phyloP scores from a whole-genome alignment of 2,888 invertebrate genomes.

The Formica aserva region DNA sequence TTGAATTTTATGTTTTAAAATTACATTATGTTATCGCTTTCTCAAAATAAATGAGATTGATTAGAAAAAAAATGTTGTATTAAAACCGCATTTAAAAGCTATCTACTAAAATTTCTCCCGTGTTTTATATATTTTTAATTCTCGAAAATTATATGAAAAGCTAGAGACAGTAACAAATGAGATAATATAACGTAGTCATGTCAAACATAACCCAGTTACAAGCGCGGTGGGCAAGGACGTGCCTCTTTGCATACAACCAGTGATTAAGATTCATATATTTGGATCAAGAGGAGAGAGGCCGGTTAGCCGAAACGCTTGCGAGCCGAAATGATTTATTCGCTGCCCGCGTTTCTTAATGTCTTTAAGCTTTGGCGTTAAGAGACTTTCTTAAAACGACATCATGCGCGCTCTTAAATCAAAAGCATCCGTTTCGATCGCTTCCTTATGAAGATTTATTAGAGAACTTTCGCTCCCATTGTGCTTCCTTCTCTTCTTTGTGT shows the following conservation, averaged over 20 bases:
- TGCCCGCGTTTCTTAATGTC: conserved; percentile 44
- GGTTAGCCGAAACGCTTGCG: conserved; percentile 37
- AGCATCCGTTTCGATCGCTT: conserved; percentile 19
- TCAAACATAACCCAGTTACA: conserved; percentile 38
- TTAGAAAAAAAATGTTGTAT: background rate
- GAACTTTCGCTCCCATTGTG: conserved; percentile 15
- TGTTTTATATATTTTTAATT: conserved; percentile 16
- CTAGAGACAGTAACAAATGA: conserved; percentile 32
- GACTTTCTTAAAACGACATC: conserved; percentile 35
- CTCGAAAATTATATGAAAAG: conserved; percentile 7
- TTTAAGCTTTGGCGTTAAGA: conserved; percentile 29
- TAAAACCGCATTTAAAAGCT: conserved; percentile 8
- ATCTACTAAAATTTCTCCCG: background rate
- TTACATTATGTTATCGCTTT: background rate
- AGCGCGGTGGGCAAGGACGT: conserved; percentile 32
- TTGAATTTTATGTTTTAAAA: background rate
- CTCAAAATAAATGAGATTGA: background rate
- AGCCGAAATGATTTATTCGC: conserved; percentile 44
- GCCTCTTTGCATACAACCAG: conserved; percentile 39
- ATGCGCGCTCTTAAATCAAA: conserved; percentile 25
- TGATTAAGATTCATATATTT: conserved; percentile 54
- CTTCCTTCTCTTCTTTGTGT: too few relatives aligned
- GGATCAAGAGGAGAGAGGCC: conserved; percentile 20
- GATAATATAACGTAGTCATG: conserved; percentile 16
- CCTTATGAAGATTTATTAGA: conserved; percentile 46